A percentile compares a stretch with the other conserved stretches of the same genome.
Conservation (phyloP, 2,113 vertebrate species). For the Glaucidium brasilianum region DNA sequence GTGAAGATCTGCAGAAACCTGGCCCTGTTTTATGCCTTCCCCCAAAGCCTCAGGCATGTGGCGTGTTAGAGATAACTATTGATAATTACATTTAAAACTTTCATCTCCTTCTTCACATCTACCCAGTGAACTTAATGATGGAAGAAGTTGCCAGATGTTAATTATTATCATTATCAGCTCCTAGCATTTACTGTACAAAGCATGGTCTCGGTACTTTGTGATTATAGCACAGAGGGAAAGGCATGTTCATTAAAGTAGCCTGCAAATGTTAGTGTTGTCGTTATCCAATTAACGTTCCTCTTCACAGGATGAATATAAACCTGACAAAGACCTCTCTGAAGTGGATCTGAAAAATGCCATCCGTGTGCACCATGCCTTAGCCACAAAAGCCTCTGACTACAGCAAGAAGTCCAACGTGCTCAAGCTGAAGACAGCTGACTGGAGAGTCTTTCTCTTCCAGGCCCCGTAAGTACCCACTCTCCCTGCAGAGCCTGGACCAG, state of each 20-base stretch:
- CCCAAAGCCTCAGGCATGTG: neutral
- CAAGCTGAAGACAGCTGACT: slow-evolving; percentile 96
- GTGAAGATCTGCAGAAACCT: neutral
- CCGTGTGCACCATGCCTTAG: slow-evolving; percentile 92
- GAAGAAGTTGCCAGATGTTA: slow-evolving; percentile 57
- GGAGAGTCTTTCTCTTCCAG: slow-evolving; percentile 96
- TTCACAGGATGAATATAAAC: slow-evolving; percentile 92
- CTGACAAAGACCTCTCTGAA: slow-evolving; percentile 92
- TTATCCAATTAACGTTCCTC: slow-evolving; percentile 49
- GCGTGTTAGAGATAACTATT: neutral
- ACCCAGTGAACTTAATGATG: slow-evolving; percentile 26
- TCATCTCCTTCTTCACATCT: slow-evolving; percentile 50
- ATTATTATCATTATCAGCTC: slow-evolving; percentile 63
- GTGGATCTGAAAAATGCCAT: slow-evolving; percentile 95
- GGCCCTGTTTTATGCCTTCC: neutral
- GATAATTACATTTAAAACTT: slow-evolving; percentile 33
- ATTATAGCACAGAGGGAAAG: slow-evolving; percentile 2
- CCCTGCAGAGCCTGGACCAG: accelerated
- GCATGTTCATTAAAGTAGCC: slow-evolving; percentile 34
- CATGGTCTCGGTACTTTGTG: neutral
- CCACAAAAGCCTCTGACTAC: slow-evolving; percentile 92
- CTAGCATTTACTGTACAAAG: slow-evolving; percentile 29
- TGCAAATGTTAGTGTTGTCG: neutral
- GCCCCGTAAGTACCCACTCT: slow-evolving; percentile 84
- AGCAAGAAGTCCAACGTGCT: slow-evolving; percentile 94